Conservation (phyloP, 2,797 vertebrate genomes). For the Scomberomorus guttatus region DNA sequence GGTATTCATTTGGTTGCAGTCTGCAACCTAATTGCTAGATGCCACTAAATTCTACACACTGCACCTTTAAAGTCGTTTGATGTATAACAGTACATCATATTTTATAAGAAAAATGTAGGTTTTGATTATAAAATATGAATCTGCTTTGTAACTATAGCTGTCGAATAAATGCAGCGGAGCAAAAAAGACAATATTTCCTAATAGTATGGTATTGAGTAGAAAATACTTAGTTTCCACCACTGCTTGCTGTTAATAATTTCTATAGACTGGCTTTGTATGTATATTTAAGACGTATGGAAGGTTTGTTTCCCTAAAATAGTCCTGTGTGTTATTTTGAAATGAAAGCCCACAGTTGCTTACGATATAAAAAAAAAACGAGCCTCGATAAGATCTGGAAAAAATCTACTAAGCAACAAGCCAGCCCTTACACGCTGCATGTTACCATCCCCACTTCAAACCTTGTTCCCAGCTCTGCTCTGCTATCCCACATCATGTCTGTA, state of each 20-base stretch:
- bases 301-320: conserved; percentile 2
- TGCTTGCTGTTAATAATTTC: background rate
- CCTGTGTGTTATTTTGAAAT: conserved; percentile 8
- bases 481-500: conserved; percentile 61
- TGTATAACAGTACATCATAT: too few relatives aligned
- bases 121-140: too few relatives aligned
- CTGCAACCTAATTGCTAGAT: too few relatives aligned
- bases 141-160: background rate
- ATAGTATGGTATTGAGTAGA: background rate
- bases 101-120: too few relatives aligned
- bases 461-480: conserved; percentile 49
- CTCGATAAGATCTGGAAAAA: conserved; percentile 23
- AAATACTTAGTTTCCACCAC: background rate
- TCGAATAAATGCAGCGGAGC: background rate
- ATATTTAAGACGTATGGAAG: background rate
- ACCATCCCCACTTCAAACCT: conserved; percentile 37
- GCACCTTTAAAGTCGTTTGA: too few relatives aligned
- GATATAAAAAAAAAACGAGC: background rate
- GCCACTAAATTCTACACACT: too few relatives aligned
- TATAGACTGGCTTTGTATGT: background rate
- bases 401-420: conserved; percentile 15
- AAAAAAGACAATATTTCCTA: background rate
- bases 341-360: conserved; percentile 1
- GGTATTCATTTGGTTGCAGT: too few relatives aligned
- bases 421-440: conserved; percentile 14